These are phyloP conservation scores for Rostratula benghalensis DNA, from an alignment of 2,113 vertebrate species.

Conservation along the genomic window DNA sequence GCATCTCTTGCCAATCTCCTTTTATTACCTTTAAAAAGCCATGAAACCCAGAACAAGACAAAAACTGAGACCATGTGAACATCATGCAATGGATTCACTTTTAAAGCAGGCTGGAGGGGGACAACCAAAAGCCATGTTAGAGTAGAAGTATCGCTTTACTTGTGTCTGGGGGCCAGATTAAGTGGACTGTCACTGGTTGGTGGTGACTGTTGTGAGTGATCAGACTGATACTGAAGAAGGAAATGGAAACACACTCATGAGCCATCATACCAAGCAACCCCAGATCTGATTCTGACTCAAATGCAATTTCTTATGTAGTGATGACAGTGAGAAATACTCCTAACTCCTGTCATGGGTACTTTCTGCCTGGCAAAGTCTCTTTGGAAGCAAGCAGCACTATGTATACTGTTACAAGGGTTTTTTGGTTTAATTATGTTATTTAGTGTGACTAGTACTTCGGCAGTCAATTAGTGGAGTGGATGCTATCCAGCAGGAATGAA, in stretches of 20 bases:
- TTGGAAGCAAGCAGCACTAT: background rate
- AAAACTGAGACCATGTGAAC: constrained; percentile 48
- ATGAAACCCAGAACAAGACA: constrained; percentile 64
- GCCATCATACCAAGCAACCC: background rate
- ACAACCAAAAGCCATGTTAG: background rate
- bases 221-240: constrained; percentile 8
- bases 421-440: background rate
- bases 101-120: constrained; percentile 1
- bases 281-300: background rate
- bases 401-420: background rate
- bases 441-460: background rate
- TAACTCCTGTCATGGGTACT: background rate
- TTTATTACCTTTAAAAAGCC: constrained; percentile 68
- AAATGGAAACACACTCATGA: constrained; percentile 17
- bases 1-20: constrained; percentile 56
- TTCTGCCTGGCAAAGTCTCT: background rate
- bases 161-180: background rate
- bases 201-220: background rate
- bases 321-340: background rate
- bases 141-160: background rate
- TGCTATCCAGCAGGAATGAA: background rate
- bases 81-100: constrained; percentile 59
- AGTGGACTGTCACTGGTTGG: background rate
- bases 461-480: background rate
- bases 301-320: background rate